These are phyloP conservation scores for Motacilla tschutschensis DNA, from an alignment of 2,113 vertebrate species.

Conservation along the genomic window DNA sequence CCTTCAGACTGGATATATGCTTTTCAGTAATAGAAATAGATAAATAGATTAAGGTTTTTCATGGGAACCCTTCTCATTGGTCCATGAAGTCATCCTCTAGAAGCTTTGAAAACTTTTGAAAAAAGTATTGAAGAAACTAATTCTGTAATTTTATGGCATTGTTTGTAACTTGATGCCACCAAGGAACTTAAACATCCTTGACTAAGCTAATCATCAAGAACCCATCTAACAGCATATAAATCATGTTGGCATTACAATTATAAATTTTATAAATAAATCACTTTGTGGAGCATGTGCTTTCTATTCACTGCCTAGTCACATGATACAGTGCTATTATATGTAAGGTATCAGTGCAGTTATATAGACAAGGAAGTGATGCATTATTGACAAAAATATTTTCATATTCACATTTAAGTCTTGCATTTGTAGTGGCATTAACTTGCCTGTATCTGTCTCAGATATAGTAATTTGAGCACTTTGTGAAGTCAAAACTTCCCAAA, in stretches of 20 bases:
- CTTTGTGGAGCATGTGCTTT: not conserved
- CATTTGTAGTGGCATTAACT: not conserved
- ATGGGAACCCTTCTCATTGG: not conserved
- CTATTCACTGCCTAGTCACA: not conserved
- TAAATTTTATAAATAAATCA: not conserved
- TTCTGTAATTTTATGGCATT: not conserved
- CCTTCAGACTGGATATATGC: not conserved
- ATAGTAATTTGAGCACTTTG: not conserved
- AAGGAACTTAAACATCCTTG: not conserved
- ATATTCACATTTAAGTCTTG: not conserved
- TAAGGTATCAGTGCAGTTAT: not conserved
- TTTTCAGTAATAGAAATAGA: not conserved
- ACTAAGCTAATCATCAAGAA: not conserved
- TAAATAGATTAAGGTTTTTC: not conserved
- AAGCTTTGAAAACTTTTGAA: not conserved
- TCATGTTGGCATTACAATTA: not conserved
- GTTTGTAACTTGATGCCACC: not conserved
- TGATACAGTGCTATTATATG: not conserved
- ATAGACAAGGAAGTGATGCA: not conserved
- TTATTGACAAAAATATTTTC: not conserved
- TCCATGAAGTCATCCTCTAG: not conserved
- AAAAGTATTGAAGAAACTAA: not conserved
- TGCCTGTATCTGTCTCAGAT: not conserved
- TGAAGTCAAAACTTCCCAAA: not conserved
- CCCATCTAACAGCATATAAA: not conserved